A percentile compares a stretch with the other conserved stretches of the same genome.
These are phyloP conservation scores for Oncorhynchus gorbuscha DNA, from an alignment of 2,113 vertebrate species.

Conservation along the genomic window DNA sequence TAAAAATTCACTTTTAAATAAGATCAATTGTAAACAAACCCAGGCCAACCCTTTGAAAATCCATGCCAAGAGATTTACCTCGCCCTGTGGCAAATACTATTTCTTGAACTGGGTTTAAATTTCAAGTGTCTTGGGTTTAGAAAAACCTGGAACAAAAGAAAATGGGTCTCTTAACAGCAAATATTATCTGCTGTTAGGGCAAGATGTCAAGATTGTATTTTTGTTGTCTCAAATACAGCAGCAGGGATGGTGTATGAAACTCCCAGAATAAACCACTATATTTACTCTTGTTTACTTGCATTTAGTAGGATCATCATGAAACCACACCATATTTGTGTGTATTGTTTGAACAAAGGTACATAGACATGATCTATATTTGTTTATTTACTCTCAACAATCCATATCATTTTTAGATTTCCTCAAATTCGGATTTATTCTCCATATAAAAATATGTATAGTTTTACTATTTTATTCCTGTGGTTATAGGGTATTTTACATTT, in stretches of 20 bases:
- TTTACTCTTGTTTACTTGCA: constrained; percentile 68
- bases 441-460: background rate
- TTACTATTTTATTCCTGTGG: background rate
- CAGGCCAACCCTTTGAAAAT: constrained; percentile 80
- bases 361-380: constrained; percentile 24
- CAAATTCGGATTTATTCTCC: background rate
- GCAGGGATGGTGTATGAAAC: constrained; percentile 67
- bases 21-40: constrained; percentile 84
- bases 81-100: constrained; percentile 82
- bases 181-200: constrained; percentile 79
- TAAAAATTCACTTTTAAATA: constrained; percentile 81
- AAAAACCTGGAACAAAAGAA: constrained; percentile 81
- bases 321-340: constrained; percentile 51
- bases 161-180: constrained; percentile 77
- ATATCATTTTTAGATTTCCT: constrained; percentile 4
- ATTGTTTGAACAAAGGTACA: constrained; percentile 26
- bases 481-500: constrained; percentile 15
- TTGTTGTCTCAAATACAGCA: constrained; percentile 76
- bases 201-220: constrained; percentile 80
- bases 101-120: constrained; percentile 83
- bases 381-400: constrained; percentile 13
- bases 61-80: constrained; percentile 81
- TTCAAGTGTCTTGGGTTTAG: constrained; percentile 82
- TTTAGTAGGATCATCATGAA: constrained; percentile 53
- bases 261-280: constrained; percentile 70